Conservation (phyloP, 2,113 vertebrate species). For the Ammodytes marinus region DNA sequence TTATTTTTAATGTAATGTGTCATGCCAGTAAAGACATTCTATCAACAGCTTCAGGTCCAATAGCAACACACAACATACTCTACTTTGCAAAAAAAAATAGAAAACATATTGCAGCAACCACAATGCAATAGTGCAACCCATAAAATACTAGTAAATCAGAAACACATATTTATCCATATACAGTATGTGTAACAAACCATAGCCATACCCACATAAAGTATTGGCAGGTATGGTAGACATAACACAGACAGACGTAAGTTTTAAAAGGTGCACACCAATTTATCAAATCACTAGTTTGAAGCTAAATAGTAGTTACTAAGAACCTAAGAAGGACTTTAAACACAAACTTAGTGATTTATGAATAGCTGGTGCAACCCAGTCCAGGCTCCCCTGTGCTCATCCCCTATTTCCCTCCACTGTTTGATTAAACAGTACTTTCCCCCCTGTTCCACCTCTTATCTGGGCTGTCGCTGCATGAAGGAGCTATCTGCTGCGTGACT, state of each 20-base stretch:
- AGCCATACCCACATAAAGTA: no score
- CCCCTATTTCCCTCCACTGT: constrained; percentile 59
- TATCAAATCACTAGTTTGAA: constrained; percentile 7
- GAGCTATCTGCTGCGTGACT: constrained; percentile 77
- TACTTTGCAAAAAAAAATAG: no score
- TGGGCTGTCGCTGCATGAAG: constrained; percentile 74
- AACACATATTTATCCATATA: no score
- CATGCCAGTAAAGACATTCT: no score
- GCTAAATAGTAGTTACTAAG: background rate
- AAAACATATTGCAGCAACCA: no score
- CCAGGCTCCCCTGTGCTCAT: constrained; percentile 44
- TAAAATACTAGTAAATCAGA: no score
- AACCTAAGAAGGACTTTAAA: constrained; percentile 15
- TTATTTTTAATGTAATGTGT: no score
- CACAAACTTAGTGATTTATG: constrained; percentile 25
- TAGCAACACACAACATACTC: no score
- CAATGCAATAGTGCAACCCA: no score
- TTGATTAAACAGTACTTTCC: constrained; percentile 72
- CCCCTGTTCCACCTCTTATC: constrained; percentile 62
- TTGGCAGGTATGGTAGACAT: no score
- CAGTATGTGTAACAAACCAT: no score
- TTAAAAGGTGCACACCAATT: background rate
- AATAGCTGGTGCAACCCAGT: constrained; percentile 19
- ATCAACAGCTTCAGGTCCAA: no score
- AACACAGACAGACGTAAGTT: background rate